These are phyloP conservation scores for Phasianus colchicus DNA, from an alignment of 2,113 vertebrate genomes.

Conservation along the genomic window DNA sequence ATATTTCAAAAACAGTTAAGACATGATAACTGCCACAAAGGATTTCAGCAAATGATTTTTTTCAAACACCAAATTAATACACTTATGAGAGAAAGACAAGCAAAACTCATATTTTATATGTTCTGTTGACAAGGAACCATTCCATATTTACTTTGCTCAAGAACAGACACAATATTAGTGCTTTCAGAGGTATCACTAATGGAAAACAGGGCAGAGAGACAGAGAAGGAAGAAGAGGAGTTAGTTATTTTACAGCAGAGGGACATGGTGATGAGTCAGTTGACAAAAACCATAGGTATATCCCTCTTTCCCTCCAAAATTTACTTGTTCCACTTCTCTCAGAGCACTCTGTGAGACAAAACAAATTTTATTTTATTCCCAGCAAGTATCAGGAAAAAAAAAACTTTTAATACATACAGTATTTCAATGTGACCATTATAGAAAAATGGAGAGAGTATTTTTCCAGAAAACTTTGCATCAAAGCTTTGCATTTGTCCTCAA, in stretches of 20 bases:
- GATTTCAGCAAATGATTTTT: not conserved
- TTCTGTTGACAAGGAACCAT: not conserved
- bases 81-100: not conserved
- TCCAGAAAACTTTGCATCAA: not conserved
- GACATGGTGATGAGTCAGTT: not conserved
- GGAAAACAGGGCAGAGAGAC: not conserved
- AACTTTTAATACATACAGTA: not conserved
- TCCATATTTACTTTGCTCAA: not conserved
- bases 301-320: not conserved
- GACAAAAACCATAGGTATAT: not conserved
- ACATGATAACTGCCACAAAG: not conserved
- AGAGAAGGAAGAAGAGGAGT: not conserved
- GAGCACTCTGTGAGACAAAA: not conserved
- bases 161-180: not conserved
- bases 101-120: not conserved
- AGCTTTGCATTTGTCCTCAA: too few species aligned
- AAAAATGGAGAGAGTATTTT: slow-evolving; percentile 35
- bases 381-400: not conserved
- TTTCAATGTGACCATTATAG: not conserved
- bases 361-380: not conserved
- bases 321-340: not conserved
- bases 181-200: not conserved
- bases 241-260: not conserved
- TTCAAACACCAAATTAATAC: not conserved
- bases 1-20: not conserved